Conservation (phyloP, 2,113 vertebrate species). For the Microtus ochrogaster region DNA sequence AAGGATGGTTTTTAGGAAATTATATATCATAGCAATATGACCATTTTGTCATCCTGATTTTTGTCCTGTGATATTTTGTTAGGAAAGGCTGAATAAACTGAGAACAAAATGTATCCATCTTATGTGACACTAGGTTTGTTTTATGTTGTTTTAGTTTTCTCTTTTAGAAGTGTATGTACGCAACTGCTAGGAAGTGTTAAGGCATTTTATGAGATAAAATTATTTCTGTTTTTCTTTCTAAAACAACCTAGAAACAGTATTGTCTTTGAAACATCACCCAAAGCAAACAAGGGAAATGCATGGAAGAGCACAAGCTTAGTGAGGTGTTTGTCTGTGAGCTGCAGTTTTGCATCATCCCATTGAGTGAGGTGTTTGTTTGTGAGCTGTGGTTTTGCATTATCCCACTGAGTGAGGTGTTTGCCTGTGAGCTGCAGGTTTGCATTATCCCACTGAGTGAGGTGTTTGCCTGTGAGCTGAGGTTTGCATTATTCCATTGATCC, state of each 20-base stretch:
- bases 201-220: constrained; percentile 30
- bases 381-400: too few relatives aligned
- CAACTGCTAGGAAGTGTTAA: constrained; percentile 13
- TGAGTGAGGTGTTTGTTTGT: background rate
- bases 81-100: constrained; percentile 19
- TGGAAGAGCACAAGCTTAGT: constrained; percentile 11
- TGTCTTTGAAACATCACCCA: constrained; percentile 25
- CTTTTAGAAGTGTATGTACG: background rate
- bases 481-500: background rate
- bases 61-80: background rate
- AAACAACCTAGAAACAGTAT: background rate
- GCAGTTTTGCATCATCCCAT: background rate
- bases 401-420: background rate
- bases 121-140: background rate
- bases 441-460: too few relatives aligned
- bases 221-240: constrained; percentile 59
- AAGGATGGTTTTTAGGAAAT: background rate
- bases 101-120: background rate
- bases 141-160: constrained; percentile 1
- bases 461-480: too few relatives aligned
- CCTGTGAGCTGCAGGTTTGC: background rate
- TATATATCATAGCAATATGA: constrained; percentile 8
- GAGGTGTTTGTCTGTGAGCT: background rate
- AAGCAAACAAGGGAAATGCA: constrained; percentile 32
- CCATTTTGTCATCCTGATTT: background rate